A percentile compares a stretch with the other conserved stretches of the same genome.
phyloP scores from a whole-genome alignment of 1,140 invertebrate genomes.

The Pseudomyrmex dendroicus region DNA sequence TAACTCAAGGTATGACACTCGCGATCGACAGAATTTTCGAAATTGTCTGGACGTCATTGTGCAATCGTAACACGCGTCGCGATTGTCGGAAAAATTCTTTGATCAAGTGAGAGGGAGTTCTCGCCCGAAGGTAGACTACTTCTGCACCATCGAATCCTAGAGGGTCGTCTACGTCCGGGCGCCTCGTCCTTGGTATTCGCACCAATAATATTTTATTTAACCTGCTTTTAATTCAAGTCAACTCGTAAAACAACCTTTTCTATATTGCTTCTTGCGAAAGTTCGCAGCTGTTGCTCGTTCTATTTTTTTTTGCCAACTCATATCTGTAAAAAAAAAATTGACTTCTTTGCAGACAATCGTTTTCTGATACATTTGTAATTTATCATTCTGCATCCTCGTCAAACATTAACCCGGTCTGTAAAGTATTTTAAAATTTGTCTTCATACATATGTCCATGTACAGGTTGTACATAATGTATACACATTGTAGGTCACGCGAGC shows the following conservation, averaged over 20 bases:
- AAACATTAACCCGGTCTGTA: too few species aligned
- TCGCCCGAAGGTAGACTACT: slow-evolving; percentile 72
- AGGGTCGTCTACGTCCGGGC: slow-evolving; percentile 53
- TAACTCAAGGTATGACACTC: neutral
- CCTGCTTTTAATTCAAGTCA: neutral
- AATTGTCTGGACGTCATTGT: slow-evolving; percentile 3
- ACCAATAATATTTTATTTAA: slow-evolving; percentile 26
- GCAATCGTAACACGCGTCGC: slow-evolving; percentile 13
- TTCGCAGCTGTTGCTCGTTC: neutral
- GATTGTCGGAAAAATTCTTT: slow-evolving; percentile 60
- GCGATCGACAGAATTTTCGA: slow-evolving; percentile 14
- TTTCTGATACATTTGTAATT: too few species aligned
- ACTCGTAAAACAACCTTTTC: neutral
- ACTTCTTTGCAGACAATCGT: too few species aligned
- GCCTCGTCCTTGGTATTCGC: slow-evolving; percentile 47
- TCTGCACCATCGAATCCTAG: slow-evolving; percentile 44
- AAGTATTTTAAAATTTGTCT: neutral
- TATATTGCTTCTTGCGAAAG: slow-evolving; percentile 6
- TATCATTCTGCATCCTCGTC: too few species aligned
- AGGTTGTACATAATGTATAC: neutral
- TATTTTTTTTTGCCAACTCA: too few species aligned
- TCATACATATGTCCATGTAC: neutral
- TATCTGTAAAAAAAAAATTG: too few species aligned
- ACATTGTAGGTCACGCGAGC: neutral
- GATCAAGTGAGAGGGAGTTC: slow-evolving; percentile 64